Conservation (phyloP, 2,888 invertebrate genomes). For the Cephus spinipes region DNA sequence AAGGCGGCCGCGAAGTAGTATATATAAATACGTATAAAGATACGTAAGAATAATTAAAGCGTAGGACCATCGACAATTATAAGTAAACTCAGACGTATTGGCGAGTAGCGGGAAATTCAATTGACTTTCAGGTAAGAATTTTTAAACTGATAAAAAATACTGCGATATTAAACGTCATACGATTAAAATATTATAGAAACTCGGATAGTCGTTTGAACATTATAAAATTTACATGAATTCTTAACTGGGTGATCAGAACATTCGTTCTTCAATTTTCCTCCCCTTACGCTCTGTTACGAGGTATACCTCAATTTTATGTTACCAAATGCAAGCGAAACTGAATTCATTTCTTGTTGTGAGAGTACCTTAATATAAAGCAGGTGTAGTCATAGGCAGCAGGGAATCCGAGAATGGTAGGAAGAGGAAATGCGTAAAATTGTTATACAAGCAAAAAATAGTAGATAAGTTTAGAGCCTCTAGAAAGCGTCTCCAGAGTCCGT, state of each 20-base stretch:
- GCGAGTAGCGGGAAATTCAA: neutral
- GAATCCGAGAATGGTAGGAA: constrained; percentile 33
- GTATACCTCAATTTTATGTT: neutral
- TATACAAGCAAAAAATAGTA: constrained; percentile 22
- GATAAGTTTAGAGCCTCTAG: constrained; percentile 1
- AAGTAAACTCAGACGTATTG: neutral
- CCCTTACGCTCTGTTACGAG: neutral
- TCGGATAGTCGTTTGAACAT: neutral
- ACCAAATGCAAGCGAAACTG: neutral
- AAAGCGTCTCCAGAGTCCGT: constrained; percentile 3
- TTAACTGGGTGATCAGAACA: neutral
- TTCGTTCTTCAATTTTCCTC: neutral
- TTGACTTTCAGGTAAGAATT: neutral
- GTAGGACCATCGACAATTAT: neutral
- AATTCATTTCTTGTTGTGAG: neutral
- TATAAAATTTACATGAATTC: neutral
- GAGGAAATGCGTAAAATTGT: constrained; percentile 38
- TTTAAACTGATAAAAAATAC: neutral
- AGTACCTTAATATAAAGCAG: neutral
- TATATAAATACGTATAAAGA: neutral
- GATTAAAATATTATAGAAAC: neutral
- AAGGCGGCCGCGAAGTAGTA: constrained; percentile 14
- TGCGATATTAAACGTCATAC: neutral
- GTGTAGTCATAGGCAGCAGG: neutral
- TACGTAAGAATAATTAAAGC: neutral